A percentile compares a stretch with the other conserved stretches of the same genome.
phyloP scores from a whole-genome alignment of 2,888 invertebrate species.

The Nomada flava region DNA sequence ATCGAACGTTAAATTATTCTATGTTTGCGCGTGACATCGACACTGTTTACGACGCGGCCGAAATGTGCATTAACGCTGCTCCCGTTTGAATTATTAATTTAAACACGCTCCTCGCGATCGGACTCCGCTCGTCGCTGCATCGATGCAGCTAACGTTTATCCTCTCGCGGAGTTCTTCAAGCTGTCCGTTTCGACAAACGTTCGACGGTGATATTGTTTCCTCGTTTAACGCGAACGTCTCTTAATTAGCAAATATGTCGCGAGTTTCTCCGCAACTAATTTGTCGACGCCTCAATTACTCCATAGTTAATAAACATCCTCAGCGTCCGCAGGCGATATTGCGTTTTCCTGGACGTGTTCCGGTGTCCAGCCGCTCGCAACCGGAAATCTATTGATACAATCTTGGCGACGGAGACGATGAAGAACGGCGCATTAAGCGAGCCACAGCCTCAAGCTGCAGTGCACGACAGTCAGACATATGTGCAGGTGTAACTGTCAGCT shows the following conservation, averaged over 20 bases:
- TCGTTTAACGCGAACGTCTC: neutral
- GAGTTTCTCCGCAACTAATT: neutral
- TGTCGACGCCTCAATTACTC: neutral
- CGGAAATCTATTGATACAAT: conserved; percentile 40
- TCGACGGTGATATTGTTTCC: too few species aligned
- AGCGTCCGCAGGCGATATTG: neutral
- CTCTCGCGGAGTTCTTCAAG: too few species aligned
- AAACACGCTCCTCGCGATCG: conserved; percentile 2
- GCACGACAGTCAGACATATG: conserved; percentile 53
- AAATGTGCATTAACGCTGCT: conserved; percentile 29
- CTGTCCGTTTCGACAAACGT: too few species aligned
- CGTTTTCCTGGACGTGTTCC: conserved; percentile 6
- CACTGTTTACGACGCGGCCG: conserved; percentile 42
- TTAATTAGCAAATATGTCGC: neutral
- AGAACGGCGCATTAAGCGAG: conserved; percentile 50
- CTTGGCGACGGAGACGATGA: conserved; percentile 50
- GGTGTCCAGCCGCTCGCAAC: neutral
- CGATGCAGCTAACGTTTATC: too few species aligned
- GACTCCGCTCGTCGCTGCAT: too few species aligned
- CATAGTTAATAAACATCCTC: neutral
- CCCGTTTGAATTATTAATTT: conserved; percentile 37
- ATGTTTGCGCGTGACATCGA: conserved; percentile 24
- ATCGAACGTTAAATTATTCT: conserved; percentile 50
- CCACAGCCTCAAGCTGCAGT: conserved; percentile 50
- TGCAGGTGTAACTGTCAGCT: conserved; percentile 65